These are phyloP conservation scores for Gryon sp. DNA, from an alignment of 1,140 invertebrate genomes.

Conservation along the genomic window DNA sequence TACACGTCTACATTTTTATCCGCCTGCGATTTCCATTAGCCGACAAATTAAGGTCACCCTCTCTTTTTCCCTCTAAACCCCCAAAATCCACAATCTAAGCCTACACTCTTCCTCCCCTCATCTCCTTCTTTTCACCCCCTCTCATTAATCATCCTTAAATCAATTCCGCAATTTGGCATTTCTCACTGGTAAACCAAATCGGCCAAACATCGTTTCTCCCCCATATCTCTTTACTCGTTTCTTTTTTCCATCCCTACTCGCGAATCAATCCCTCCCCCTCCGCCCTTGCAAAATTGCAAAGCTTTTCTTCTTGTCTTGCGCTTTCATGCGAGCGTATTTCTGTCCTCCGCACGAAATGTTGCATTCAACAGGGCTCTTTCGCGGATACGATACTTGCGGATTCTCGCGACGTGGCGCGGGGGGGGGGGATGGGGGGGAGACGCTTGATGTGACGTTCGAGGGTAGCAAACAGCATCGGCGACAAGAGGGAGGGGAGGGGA, in stretches of 20 bases:
- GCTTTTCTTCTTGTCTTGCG: slow-evolving; percentile 49
- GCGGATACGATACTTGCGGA: slow-evolving; percentile 50
- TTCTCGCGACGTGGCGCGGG: slow-evolving; percentile 30
- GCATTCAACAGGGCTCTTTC: slow-evolving; percentile 67
- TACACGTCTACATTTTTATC: no score
- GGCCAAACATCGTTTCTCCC: no score
- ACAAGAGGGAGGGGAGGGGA: no score
- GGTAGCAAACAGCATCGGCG: slow-evolving; percentile 64
- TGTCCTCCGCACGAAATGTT: slow-evolving; percentile 67
- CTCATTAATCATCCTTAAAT: no score
- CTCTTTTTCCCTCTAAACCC: background rate
- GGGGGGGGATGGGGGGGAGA: slow-evolving; percentile 8
- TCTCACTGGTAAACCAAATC: no score
- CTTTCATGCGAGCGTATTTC: slow-evolving; percentile 55
- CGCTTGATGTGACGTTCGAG: slow-evolving; percentile 68
- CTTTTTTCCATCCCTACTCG: slow-evolving; percentile 21
- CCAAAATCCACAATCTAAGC: slow-evolving; percentile 6
- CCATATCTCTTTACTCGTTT: no score
- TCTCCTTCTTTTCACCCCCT: no score
- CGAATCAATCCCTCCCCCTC: slow-evolving; percentile 57
- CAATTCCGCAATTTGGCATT: no score
- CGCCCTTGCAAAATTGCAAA: slow-evolving; percentile 57
- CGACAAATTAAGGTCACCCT: slow-evolving; percentile 6
- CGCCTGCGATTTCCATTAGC: background rate
- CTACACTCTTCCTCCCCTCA: background rate